A percentile compares a stretch with the other conserved stretches of the same genome.
phyloP scores from a whole-genome alignment of 2,797 vertebrate genomes.

The Natrix natrix region DNA sequence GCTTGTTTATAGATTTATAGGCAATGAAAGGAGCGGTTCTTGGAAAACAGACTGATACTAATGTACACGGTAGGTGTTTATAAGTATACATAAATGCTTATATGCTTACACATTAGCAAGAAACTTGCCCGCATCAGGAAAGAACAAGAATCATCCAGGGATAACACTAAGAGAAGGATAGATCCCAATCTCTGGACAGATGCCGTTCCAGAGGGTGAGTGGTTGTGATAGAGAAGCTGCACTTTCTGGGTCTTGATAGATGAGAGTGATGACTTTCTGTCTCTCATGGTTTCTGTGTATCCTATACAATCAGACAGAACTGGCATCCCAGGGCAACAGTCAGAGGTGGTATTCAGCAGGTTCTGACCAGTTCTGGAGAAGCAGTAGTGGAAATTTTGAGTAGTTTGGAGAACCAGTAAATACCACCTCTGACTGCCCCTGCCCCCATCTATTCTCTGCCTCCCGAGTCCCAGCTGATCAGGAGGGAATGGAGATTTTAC shows the following conservation, averaged over 20 bases:
- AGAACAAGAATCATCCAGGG: background rate
- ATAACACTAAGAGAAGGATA: background rate
- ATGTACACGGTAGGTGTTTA: background rate
- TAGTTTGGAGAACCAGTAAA: too few relatives aligned
- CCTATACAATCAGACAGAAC: background rate
- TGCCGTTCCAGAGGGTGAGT: background rate
- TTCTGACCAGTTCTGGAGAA: too few relatives aligned
- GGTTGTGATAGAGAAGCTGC: background rate
- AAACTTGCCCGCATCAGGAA: background rate
- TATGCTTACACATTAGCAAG: background rate
- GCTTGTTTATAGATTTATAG: background rate
- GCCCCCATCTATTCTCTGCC: too few relatives aligned
- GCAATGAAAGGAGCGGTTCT: too few relatives aligned
- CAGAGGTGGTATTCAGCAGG: too few relatives aligned
- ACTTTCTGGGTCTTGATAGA: background rate
- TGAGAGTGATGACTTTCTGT: background rate
- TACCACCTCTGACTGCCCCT: too few relatives aligned
- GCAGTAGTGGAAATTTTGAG: too few relatives aligned
- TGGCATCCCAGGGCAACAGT: background rate
- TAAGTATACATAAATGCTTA: background rate
- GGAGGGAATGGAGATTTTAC: too few relatives aligned
- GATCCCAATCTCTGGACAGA: background rate
- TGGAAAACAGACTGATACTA: background rate
- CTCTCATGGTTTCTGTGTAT: background rate
- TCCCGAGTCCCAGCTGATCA: too few relatives aligned